A percentile compares a stretch with the other conserved stretches of the same genome.
Evolutionary conservation across 2,797 vertebrate genomes (phyloP).

Genomic region (Dicrostonyx torquatus): DNA sequence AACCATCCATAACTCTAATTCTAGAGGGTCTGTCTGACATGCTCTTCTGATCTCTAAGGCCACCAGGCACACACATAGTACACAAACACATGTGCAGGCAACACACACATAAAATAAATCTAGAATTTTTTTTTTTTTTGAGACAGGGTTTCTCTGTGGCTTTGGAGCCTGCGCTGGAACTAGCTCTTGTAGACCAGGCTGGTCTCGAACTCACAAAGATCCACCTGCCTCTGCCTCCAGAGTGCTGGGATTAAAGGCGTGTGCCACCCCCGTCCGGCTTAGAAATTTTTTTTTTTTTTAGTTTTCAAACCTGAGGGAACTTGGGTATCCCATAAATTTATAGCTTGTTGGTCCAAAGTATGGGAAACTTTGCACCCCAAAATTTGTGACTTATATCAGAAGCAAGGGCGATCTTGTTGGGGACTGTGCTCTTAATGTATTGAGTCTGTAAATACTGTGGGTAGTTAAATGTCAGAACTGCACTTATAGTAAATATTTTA

Average conservation of each 20-base stretch:
- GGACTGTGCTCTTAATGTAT: not conserved
- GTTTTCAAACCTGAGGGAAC: not conserved
- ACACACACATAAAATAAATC: not conserved
- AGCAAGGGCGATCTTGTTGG: not conserved
- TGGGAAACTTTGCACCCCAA: not conserved
- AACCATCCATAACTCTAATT: not conserved
- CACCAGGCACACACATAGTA: not conserved
- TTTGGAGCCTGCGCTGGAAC: too few relatives aligned
- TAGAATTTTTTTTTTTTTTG: not conserved
- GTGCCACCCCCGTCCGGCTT: too few relatives aligned
- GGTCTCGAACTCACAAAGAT: too few relatives aligned
- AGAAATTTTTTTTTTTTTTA: not conserved
- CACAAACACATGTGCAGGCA: not conserved
- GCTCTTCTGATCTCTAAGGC: not conserved
- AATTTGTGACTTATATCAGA: not conserved
- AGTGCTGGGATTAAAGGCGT: too few relatives aligned
- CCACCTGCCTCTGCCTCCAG: too few relatives aligned
- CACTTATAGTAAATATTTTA: not conserved
- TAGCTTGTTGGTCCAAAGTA: not conserved
- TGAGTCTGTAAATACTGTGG: not conserved
- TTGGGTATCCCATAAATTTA: not conserved
- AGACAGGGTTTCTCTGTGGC: too few relatives aligned
- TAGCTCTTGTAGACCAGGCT: too few relatives aligned
- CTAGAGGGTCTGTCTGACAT: not conserved
- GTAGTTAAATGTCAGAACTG: not conserved